Conservation (phyloP, 2,113 vertebrate species). For the Carassius auratus region DNA sequence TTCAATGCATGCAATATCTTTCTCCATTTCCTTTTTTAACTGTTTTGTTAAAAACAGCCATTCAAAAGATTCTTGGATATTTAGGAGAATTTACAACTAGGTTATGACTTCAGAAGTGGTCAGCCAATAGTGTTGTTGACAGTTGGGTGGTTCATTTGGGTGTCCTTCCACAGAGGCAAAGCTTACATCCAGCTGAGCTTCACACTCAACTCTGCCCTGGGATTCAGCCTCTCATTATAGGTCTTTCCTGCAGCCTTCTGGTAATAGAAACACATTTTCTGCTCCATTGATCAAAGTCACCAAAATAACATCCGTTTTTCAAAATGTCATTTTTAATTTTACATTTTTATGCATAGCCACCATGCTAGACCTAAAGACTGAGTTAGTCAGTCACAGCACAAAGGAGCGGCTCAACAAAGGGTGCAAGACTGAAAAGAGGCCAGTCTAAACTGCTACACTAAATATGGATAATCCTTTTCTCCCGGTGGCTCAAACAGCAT, state of each 20-base stretch:
- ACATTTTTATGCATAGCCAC: conserved; percentile 59
- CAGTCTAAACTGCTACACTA: conserved; percentile 60
- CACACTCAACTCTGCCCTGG: conserved; percentile 41
- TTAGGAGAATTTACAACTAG: background rate
- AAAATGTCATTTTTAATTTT: conserved; percentile 53
- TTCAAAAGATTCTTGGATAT: no score
- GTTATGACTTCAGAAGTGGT: conserved; percentile 28
- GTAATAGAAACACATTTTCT: conserved; percentile 60
- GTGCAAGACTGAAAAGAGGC: conserved; percentile 45
- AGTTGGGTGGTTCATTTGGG: conserved; percentile 48
- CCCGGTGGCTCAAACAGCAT: conserved; percentile 61
- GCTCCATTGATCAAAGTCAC: conserved; percentile 69
- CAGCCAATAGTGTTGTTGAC: conserved; percentile 44
- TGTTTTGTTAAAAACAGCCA: conserved; percentile 22
- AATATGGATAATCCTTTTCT: conserved; percentile 63
- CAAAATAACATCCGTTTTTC: conserved; percentile 50
- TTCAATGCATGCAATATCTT: conserved; percentile 52
- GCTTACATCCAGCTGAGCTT: conserved; percentile 60
- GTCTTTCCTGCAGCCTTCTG: conserved; percentile 35
- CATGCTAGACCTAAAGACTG: conserved; percentile 61
- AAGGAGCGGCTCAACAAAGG: conserved; percentile 53
- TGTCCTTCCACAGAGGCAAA: conserved; percentile 55
- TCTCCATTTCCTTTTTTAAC: conserved; percentile 58
- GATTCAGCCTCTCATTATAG: conserved; percentile 43
- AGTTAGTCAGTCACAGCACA: conserved; percentile 61